These are phyloP conservation scores for Mimachlamys varia DNA, from an alignment of 2,888 invertebrate genomes.

Conservation along the genomic window DNA sequence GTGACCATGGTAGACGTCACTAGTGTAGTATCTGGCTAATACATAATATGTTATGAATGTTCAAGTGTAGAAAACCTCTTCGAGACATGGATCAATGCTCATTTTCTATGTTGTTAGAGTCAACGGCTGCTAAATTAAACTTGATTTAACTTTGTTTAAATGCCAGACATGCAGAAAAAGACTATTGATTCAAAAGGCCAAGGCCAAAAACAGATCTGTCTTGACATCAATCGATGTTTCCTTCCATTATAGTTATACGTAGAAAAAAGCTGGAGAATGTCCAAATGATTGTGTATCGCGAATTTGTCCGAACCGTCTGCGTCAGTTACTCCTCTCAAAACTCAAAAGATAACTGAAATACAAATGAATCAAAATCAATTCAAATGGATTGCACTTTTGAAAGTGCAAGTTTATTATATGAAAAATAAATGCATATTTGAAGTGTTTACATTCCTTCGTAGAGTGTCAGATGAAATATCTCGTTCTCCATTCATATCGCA, in stretches of 20 bases:
- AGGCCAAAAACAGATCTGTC: conserved; percentile 7
- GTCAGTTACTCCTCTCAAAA: not conserved
- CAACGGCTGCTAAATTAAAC: conserved; percentile 7
- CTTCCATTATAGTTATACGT: not conserved
- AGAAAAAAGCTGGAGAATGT: not conserved
- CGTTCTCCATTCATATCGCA: not conserved
- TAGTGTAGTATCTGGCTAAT: not conserved
- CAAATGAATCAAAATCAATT: not conserved
- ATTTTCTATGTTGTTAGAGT: not conserved
- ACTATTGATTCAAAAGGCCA: not conserved
- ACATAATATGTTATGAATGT: not conserved
- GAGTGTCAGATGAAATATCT: not conserved
- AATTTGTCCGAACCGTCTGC: not conserved
- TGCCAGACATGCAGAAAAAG: not conserved
- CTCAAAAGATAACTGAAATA: not conserved
- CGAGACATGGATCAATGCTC: not conserved
- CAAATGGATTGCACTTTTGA: not conserved
- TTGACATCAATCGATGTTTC: not conserved
- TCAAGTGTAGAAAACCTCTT: not conserved
- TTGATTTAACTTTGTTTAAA: conserved; percentile 36
- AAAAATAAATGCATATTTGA: not conserved
- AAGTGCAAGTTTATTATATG: not conserved
- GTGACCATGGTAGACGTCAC: not conserved
- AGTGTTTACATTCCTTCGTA: too few relatives aligned
- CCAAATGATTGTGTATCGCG: not conserved